Percentiles rank a stretch among this genome's conserved stretches.
Conservation (phyloP, 2,797 vertebrate species). For the Peromyscus nudipes region DNA sequence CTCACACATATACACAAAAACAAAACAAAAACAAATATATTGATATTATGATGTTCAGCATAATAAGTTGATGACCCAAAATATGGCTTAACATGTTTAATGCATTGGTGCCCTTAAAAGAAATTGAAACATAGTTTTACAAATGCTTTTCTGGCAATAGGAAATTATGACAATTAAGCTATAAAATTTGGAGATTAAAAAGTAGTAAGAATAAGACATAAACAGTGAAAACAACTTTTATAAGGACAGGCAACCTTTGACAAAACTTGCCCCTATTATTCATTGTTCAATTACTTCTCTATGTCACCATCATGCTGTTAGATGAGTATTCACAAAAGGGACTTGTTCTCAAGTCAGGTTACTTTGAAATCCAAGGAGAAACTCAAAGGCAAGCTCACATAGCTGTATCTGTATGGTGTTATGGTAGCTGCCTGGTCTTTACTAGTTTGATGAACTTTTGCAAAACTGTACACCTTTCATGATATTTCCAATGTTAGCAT, state of each 20-base stretch:
- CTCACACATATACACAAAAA: neutral
- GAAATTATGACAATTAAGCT: neutral
- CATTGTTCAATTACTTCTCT: neutral
- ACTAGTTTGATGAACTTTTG: slow-evolving; percentile 26
- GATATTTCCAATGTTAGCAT: neutral
- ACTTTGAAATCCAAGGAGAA: neutral
- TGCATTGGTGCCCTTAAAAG: neutral
- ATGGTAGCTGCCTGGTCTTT: neutral
- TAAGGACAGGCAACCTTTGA: neutral
- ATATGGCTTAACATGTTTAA: slow-evolving; percentile 31
- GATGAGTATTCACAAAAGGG: neutral
- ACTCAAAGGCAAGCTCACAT: neutral
- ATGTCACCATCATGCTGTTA: neutral
- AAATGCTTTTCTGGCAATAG: neutral
- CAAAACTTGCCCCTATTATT: neutral
- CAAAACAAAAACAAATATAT: neutral
- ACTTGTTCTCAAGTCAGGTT: neutral
- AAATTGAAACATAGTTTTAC: neutral
- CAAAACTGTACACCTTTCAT: neutral
- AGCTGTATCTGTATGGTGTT: neutral
- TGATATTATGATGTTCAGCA: neutral
- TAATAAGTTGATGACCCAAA: neutral
- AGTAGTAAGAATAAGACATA: neutral
- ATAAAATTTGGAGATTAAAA: neutral
- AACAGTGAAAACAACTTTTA: neutral